phyloP scores from a whole-genome alignment of 2,888 invertebrate species.

The Camptogramma bilineatum region DNA sequence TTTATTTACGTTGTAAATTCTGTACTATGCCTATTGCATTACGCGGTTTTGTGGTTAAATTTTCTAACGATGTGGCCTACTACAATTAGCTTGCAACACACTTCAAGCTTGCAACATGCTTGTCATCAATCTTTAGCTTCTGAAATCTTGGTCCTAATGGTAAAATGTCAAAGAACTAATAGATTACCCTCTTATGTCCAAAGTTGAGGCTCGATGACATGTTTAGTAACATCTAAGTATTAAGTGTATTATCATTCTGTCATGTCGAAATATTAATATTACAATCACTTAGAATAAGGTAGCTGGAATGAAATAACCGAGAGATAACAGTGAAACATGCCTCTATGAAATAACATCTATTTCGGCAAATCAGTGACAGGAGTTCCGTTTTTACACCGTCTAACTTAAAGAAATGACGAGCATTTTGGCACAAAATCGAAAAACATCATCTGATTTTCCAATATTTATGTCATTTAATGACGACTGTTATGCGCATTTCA shows the following conservation, averaged over 20 bases:
- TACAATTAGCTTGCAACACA: conserved; percentile 44
- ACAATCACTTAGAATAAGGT: background rate
- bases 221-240: background rate
- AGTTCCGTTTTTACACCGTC: too few relatives aligned
- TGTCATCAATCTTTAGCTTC: conserved; percentile 24
- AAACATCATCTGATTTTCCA: too few relatives aligned
- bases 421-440: too few relatives aligned
- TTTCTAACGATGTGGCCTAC: conserved; percentile 32
- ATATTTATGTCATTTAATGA: too few relatives aligned
- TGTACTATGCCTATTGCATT: conserved; percentile 16
- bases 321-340: too few relatives aligned
- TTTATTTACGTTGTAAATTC: background rate
- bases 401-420: too few relatives aligned
- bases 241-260: background rate
- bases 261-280: background rate
- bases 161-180: background rate
- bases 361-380: too few relatives aligned
- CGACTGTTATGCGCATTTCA: too few relatives aligned
- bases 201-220: background rate
- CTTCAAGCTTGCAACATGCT: conserved; percentile 23
- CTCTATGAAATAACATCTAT: too few relatives aligned
- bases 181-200: background rate
- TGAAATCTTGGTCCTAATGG: conserved; percentile 22
- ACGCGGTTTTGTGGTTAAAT: conserved; percentile 27
- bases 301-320: too few relatives aligned